Evolutionary conservation across 2,797 vertebrate genomes (phyloP).

Genomic region (Podarcis lilfordi): DNA sequence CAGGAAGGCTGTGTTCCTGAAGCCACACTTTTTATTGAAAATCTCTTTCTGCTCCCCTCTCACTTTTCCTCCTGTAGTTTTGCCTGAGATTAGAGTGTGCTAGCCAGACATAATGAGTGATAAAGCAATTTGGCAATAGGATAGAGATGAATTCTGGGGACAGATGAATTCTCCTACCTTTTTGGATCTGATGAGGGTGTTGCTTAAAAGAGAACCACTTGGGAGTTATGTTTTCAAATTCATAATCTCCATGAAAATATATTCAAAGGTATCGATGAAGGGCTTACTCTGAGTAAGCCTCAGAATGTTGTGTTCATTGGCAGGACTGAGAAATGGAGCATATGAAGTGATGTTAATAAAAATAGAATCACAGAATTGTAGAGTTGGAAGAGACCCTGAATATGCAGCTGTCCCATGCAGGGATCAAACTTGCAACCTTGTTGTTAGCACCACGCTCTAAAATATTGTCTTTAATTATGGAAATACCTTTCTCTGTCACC

Average conservation of each 20-base stretch:
- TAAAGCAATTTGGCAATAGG: background rate
- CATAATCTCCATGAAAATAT: background rate
- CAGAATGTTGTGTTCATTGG: background rate
- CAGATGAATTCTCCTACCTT: background rate
- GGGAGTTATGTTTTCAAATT: background rate
- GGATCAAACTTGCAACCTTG: no score
- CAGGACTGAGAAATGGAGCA: background rate
- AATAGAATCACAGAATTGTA: no score
- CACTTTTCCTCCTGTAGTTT: background rate
- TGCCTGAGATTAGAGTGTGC: background rate
- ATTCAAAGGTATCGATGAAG: background rate
- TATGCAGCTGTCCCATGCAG: no score
- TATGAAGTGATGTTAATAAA: background rate
- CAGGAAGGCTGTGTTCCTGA: background rate
- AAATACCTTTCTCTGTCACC: background rate
- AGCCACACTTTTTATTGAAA: background rate
- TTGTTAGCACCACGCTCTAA: no score
- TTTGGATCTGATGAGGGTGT: background rate
- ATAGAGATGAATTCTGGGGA: background rate
- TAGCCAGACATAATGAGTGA: background rate
- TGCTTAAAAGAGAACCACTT: background rate
- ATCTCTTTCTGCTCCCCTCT: accelerated
- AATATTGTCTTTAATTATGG: background rate
- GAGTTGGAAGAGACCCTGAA: no score
- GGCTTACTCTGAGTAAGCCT: background rate